These are phyloP conservation scores for Nestor notabilis DNA, from an alignment of 2,113 vertebrate genomes.

Conservation along the genomic window DNA sequence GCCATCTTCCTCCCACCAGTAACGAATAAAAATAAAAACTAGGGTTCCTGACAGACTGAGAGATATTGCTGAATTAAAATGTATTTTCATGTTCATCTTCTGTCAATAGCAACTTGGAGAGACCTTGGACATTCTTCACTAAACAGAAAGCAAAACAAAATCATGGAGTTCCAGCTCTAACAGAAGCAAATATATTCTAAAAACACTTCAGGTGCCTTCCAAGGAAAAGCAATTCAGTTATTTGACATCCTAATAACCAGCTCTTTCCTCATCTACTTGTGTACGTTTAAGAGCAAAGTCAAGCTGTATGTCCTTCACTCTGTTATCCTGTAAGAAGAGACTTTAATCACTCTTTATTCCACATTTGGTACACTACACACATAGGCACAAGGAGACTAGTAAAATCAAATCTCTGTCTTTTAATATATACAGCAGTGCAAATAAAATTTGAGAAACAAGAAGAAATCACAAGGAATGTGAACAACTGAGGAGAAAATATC, in stretches of 20 bases:
- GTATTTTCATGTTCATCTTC: background rate
- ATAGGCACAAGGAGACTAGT: background rate
- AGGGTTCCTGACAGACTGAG: background rate
- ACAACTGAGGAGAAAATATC: background rate
- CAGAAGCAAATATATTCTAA: background rate
- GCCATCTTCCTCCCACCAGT: background rate
- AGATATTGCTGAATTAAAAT: background rate
- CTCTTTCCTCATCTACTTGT: background rate
- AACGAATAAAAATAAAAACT: background rate
- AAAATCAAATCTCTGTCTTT: slow-evolving; percentile 16
- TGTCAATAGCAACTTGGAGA: background rate
- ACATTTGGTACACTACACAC: background rate
- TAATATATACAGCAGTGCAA: background rate
- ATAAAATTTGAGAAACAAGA: background rate
- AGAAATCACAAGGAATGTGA: background rate
- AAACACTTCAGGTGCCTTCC: background rate
- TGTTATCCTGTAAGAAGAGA: background rate
- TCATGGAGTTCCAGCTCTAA: background rate
- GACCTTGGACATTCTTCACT: background rate
- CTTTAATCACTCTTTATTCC: background rate
- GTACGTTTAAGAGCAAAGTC: background rate
- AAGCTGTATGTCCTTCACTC: background rate
- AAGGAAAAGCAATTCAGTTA: background rate
- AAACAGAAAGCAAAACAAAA: background rate
- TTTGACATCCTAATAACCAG: background rate